Evolutionary conservation across 1,140 invertebrate genomes (phyloP).

Genomic region (Cardiocondyla obscurior): DNA sequence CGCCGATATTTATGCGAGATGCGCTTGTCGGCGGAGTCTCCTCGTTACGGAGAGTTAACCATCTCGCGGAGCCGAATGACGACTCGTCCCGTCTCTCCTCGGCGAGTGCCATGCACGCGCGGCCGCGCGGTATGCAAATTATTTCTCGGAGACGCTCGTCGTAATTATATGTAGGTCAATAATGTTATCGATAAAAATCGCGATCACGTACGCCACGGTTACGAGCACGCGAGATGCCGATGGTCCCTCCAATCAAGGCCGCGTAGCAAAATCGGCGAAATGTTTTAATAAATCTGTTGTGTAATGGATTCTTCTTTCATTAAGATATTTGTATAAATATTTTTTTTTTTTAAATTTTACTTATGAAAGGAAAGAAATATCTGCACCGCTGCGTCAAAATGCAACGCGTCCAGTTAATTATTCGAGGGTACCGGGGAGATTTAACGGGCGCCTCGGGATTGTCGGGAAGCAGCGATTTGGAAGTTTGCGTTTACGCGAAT

Average conservation of each 20-base stretch:
- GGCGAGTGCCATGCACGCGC: neutral
- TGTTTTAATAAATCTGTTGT: neutral
- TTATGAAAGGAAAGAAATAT: too few species aligned
- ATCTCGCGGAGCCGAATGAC: neutral
- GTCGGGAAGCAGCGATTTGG: neutral
- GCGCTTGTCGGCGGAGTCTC: too few species aligned
- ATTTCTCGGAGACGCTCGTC: constrained; percentile 43
- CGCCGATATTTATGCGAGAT: constrained; percentile 30
- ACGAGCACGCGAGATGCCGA: neutral
- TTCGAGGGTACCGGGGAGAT: neutral
- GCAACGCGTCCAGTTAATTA: neutral
- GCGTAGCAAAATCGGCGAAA: neutral
- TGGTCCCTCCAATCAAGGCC: constrained; percentile 8
- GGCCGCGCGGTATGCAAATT: constrained; percentile 36
- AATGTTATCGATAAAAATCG: constrained; percentile 50
- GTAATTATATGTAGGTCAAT: constrained; percentile 58
- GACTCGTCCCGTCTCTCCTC: neutral
- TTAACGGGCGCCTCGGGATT: neutral
- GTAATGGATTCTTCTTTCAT: neutral
- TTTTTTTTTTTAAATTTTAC: too few species aligned
- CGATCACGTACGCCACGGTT: constrained; percentile 35
- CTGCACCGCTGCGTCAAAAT: neutral
- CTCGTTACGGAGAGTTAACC: constrained; percentile 30
- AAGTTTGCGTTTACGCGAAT: constrained; percentile 45
- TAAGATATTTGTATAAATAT: too few species aligned